A percentile compares a stretch with the other conserved stretches of the same genome.
Conservation (phyloP, 1,140 invertebrate species). For the Augochlora pura region DNA sequence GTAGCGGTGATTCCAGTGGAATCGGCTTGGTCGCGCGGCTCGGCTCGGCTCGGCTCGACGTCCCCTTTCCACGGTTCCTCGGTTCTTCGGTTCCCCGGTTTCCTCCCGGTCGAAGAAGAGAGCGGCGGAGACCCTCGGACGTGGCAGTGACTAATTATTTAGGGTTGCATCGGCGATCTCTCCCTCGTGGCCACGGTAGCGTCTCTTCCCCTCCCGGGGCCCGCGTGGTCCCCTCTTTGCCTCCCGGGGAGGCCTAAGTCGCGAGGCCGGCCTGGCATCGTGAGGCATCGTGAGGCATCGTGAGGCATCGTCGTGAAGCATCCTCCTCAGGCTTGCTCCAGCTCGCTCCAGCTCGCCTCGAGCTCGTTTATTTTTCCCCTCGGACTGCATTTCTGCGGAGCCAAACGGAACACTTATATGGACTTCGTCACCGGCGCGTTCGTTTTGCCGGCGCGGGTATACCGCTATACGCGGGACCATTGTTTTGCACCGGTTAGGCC, state of each 20-base stretch:
- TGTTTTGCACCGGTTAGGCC: conserved; percentile 76
- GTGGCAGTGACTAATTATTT: conserved; percentile 80
- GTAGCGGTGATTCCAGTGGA: too few relatives aligned
- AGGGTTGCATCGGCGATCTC: conserved; percentile 66
- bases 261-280: too few relatives aligned
- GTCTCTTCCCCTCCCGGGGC: conserved; percentile 45
- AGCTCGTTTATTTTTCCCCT: conserved; percentile 76
- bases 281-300: neutral
- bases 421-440: conserved; percentile 76
- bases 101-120: conserved; percentile 16
- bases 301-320: conserved; percentile 47
- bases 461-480: conserved; percentile 77
- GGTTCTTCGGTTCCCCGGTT: conserved; percentile 3
- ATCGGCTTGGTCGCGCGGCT: neutral
- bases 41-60: neutral
- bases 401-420: conserved; percentile 79
- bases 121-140: conserved; percentile 57
- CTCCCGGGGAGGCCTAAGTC: neutral
- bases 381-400: conserved; percentile 76
- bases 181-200: conserved; percentile 32
- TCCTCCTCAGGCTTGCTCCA: conserved; percentile 62
- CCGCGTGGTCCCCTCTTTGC: neutral
- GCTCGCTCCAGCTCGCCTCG: conserved; percentile 38
- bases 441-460: conserved; percentile 72
- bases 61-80: conserved; percentile 32